Evolutionary conservation across 37 sponge, comb jelly and placozoan genomes (phyloP).

Genomic region (Aplysina aerophoba): DNA sequence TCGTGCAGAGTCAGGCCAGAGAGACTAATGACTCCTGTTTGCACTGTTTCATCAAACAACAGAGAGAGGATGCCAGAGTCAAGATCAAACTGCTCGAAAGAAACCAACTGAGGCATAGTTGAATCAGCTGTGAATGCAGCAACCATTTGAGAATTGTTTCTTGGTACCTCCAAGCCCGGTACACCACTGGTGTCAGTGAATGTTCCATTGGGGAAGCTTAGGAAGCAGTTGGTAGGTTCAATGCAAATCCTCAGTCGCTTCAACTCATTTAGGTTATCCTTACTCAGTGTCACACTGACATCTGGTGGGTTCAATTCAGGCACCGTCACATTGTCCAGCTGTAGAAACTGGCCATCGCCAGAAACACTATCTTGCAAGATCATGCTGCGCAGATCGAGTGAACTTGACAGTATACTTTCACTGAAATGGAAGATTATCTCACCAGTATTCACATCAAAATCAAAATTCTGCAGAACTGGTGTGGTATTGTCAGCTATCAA

Average conservation of each 20-base stretch:
- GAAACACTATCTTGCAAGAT: not conserved
- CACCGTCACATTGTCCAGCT: conserved; percentile 46
- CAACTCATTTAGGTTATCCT: conserved; percentile 1
- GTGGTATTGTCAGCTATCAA: not conserved
- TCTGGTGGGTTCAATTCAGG: conserved; percentile 45
- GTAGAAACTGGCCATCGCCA: conserved; percentile 2
- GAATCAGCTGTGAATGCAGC: not conserved
- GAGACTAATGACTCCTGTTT: no score
- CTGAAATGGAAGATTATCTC: conserved; percentile 6
- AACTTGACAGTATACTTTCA: conserved; percentile 50
- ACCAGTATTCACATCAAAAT: conserved; percentile 25
- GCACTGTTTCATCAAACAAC: conserved; percentile 11
- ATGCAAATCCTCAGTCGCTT: not conserved
- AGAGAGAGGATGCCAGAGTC: not conserved
- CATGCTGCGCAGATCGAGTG: conserved; percentile 24
- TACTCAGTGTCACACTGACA: conserved; percentile 35
- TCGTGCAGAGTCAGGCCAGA: not conserved
- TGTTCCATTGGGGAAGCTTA: conserved; percentile 10
- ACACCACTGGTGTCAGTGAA: conserved; percentile 29
- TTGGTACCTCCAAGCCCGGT: not conserved
- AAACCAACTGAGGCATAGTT: not conserved
- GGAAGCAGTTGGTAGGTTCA: not conserved
- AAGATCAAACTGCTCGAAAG: conserved; percentile 1
- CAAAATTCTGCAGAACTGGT: conserved; percentile 2
- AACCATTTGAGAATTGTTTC: not conserved